A percentile compares a stretch with the other conserved stretches of the same genome.
phyloP scores from a whole-genome alignment of 2,113 vertebrate species.

The Cochlearius cochlearius region DNA sequence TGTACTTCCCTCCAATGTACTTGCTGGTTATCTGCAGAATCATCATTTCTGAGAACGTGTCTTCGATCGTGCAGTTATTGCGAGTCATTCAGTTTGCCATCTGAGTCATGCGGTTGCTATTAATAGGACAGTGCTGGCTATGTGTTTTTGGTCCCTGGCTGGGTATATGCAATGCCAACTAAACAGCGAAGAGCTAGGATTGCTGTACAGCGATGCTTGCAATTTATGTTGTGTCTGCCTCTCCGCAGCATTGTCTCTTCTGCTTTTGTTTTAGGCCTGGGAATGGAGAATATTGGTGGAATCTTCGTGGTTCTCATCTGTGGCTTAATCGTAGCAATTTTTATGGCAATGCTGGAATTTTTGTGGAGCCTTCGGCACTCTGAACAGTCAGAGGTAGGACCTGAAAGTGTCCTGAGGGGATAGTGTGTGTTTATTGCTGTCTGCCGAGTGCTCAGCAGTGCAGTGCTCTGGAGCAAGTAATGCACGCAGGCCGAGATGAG shows the following conservation, averaged over 20 bases:
- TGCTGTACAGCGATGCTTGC: neutral
- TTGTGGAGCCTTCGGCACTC: constrained; percentile 93
- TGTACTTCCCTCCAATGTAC: neutral
- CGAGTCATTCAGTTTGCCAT: constrained; percentile 12
- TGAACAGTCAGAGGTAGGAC: constrained; percentile 91
- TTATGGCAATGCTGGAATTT: constrained; percentile 98
- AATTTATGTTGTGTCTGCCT: neutral
- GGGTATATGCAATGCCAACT: neutral
- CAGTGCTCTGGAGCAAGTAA: neutral
- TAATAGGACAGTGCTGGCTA: neutral
- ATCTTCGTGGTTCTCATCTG: constrained; percentile 99
- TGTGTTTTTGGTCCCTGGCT: neutral
- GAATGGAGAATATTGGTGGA: constrained; percentile 98
- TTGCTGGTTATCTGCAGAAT: constrained; percentile 55
- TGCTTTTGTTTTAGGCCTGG: constrained; percentile 81
- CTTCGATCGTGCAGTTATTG: constrained; percentile 21
- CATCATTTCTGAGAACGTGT: constrained; percentile 26
- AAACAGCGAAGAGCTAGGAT: neutral
- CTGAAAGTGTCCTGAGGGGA: neutral
- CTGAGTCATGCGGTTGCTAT: neutral
- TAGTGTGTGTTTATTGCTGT: neutral
- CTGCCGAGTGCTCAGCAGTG: neutral
- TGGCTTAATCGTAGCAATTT: constrained; percentile 94
- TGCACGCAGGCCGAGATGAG: neutral
- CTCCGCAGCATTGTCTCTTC: neutral